A percentile compares a stretch with the other conserved stretches of the same genome.
Evolutionary conservation across 2,113 vertebrate species (phyloP).

Genomic region (Dicaeum eximium): DNA sequence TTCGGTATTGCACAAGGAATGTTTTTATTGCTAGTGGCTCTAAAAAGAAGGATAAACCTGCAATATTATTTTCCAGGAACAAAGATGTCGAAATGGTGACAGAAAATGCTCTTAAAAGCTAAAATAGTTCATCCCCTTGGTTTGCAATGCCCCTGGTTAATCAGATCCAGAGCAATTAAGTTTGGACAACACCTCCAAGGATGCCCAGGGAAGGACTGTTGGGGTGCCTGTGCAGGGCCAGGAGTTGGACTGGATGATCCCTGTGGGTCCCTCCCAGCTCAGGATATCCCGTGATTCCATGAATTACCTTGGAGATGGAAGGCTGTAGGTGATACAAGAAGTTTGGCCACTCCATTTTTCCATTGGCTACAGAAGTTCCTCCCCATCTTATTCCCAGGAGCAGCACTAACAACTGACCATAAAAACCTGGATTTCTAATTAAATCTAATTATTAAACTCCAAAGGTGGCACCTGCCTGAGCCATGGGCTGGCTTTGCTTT

Average conservation of each 20-base stretch:
- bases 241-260: too few species aligned
- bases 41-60: background rate
- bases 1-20: background rate
- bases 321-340: background rate
- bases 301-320: background rate
- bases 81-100: background rate
- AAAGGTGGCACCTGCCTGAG: background rate
- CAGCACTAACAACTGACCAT: fast-evolving
- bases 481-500: background rate
- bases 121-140: background rate
- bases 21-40: background rate
- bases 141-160: background rate
- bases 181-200: background rate
- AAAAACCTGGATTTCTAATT: background rate
- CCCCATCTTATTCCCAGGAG: background rate
- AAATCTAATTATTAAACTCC: background rate
- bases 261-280: background rate
- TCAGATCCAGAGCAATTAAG: background rate
- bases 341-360: background rate
- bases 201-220: background rate
- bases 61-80: background rate
- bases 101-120: background rate
- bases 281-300: background rate
- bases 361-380: background rate
- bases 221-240: background rate